These are phyloP conservation scores for Macrotrachela quadricornifera DNA, from an alignment of 1,140 invertebrate genomes.

Conservation along the genomic window DNA sequence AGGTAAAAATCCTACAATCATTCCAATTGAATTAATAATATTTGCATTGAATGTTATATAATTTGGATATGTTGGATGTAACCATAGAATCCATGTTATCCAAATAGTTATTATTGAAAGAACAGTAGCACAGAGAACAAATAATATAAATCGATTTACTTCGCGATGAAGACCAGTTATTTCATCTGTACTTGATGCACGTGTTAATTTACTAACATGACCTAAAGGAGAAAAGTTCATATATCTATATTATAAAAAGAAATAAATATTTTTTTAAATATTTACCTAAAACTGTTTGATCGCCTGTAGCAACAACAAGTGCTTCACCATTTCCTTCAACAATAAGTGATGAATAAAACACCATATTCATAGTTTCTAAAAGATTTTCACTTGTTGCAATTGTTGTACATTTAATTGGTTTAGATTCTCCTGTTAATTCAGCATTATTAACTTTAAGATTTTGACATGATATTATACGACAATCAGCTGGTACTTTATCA, in stretches of 20 bases:
- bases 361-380: conserved; percentile 92
- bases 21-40: background rate
- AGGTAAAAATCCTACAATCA: conserved; percentile 5
- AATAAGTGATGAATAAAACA: conserved; percentile 94
- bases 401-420: too few species aligned
- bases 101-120: too few species aligned
- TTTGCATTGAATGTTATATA: too few species aligned
- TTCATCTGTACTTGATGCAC: too few species aligned
- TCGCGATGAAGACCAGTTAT: too few species aligned
- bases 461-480: conserved; percentile 65
- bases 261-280: conserved; percentile 43
- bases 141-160: too few species aligned
- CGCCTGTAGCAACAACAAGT: conserved; percentile 83
- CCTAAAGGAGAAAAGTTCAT: too few species aligned
- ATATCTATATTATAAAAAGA: too few species aligned
- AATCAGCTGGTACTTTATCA: conserved; percentile 86
- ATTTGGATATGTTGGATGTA: too few species aligned
- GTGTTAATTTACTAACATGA: too few species aligned
- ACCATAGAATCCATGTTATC: too few species aligned
- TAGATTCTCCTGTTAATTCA: conserved; percentile 1
- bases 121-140: too few species aligned
- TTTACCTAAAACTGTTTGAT: conserved; percentile 88
- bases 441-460: conserved; percentile 43
- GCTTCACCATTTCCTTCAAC: conserved; percentile 75
- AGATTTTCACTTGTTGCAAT: conserved; percentile 43